A percentile compares a stretch with the other conserved stretches of the same genome.
Conservation (phyloP, 2,888 invertebrate genomes). For the Julus scanicus region DNA sequence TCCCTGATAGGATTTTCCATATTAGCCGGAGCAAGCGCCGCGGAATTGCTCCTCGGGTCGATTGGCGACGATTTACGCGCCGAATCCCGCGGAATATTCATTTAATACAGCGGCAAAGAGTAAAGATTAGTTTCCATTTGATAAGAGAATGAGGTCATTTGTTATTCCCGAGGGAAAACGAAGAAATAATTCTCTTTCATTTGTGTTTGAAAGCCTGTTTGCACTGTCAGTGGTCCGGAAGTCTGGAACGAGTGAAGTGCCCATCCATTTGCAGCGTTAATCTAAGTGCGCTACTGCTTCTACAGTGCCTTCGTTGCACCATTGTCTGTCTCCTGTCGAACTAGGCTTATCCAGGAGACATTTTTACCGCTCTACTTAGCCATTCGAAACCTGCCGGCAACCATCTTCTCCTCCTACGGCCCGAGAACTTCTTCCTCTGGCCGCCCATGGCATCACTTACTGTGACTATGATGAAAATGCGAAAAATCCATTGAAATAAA, state of each 20-base stretch:
- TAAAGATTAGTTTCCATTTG: conserved; percentile 39
- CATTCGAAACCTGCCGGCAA: background rate
- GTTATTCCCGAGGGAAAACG: conserved; percentile 19
- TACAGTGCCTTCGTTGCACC: too few species aligned
- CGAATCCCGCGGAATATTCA: conserved; percentile 20
- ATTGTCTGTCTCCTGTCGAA: conserved; percentile 46
- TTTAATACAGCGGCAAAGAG: conserved; percentile 24
- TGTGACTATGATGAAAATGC: background rate
- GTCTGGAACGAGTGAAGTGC: conserved; percentile 47
- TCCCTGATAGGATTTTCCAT: background rate
- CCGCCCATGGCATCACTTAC: too few species aligned
- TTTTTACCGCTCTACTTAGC: background rate
- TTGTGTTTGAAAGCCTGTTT: conserved; percentile 49
- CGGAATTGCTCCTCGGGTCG: background rate
- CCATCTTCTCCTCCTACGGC: background rate
- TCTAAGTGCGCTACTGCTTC: background rate
- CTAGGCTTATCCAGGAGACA: conserved; percentile 26
- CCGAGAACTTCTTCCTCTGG: too few species aligned
- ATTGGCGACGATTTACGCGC: background rate
- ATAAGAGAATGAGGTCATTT: conserved; percentile 49
- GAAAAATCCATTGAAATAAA: too few species aligned
- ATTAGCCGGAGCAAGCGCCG: too few species aligned
- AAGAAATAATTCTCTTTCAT: conserved; percentile 52
- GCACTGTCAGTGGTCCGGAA: conserved; percentile 51
- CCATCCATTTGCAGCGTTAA: conserved; percentile 50